A percentile compares a stretch with the other conserved stretches of the same genome.
Conservation (phyloP, 2,113 vertebrate species). For the Ophiodon elongatus region DNA sequence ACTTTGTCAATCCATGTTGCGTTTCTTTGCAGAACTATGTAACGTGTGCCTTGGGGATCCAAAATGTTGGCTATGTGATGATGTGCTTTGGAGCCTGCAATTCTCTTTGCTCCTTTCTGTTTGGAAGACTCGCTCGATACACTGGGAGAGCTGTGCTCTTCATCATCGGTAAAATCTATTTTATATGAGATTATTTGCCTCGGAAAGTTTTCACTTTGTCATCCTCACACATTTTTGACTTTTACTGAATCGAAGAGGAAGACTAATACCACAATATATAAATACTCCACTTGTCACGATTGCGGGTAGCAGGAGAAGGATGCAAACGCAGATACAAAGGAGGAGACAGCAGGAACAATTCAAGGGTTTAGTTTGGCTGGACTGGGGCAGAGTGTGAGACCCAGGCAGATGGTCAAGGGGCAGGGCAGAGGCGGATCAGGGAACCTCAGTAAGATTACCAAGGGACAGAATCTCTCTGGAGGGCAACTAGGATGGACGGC, state of each 20-base stretch:
- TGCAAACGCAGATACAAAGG: too few species aligned
- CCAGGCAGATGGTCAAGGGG: too few species aligned
- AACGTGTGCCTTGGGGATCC: conserved; percentile 94
- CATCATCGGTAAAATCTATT: conserved; percentile 83
- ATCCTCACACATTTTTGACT: neutral
- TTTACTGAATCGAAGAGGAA: neutral
- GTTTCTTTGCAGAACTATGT: conserved; percentile 86
- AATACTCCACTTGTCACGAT: too few species aligned
- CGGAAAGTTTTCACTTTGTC: neutral
- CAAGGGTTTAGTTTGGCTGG: too few species aligned
- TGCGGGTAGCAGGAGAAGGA: too few species aligned
- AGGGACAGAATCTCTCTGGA: too few species aligned
- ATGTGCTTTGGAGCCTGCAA: conserved; percentile 93
- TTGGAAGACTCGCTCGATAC: conserved; percentile 87
- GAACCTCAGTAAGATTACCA: too few species aligned
- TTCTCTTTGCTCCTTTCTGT: conserved; percentile 88
- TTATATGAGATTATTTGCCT: neutral
- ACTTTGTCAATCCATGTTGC: neutral
- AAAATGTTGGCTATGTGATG: conserved; percentile 90
- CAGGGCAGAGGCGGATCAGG: too few species aligned
- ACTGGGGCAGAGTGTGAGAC: too few species aligned
- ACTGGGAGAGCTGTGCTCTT: conserved; percentile 88
- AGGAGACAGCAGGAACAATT: too few species aligned
- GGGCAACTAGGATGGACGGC: too few species aligned
- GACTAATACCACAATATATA: too few species aligned